Percentiles rank a stretch among this genome's conserved stretches.
phyloP scores from a whole-genome alignment of 1,140 invertebrate species.

The Calliphora vicina region DNA sequence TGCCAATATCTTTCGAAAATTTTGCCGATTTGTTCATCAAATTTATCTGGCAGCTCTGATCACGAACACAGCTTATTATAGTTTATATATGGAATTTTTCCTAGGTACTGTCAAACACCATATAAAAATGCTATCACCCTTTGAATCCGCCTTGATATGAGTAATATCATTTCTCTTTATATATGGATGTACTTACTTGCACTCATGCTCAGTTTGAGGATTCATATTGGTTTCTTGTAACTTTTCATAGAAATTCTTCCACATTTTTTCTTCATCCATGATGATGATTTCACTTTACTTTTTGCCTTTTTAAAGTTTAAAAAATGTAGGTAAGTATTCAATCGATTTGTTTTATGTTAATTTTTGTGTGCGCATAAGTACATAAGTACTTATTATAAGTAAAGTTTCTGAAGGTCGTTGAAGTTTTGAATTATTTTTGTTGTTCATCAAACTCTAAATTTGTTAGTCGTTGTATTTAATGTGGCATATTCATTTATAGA shows the following conservation, averaged over 20 bases:
- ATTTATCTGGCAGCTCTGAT: too few relatives aligned
- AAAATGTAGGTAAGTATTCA: background rate
- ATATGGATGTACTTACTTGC: conserved; percentile 64
- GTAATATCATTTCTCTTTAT: too few relatives aligned
- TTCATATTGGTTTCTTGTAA: conserved; percentile 68
- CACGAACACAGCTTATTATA: too few relatives aligned
- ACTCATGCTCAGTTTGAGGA: conserved; percentile 69
- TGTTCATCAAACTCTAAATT: background rate
- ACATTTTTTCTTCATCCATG: conserved; percentile 73
- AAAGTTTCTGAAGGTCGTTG: background rate
- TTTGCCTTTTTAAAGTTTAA: background rate
- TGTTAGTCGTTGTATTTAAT: background rate
- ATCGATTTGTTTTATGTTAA: too few relatives aligned
- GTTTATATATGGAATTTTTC: too few relatives aligned
- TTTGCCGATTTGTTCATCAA: too few relatives aligned
- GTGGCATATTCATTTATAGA: background rate
- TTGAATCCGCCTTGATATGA: too few relatives aligned
- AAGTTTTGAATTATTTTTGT: background rate
- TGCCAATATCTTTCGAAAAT: too few relatives aligned
- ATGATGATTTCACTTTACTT: background rate
- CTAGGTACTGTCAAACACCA: too few relatives aligned
- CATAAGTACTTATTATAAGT: background rate
- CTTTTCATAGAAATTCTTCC: conserved; percentile 73
- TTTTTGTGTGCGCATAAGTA: too few relatives aligned
- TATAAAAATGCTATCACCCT: too few relatives aligned